Evolutionary conservation across 1,140 invertebrate genomes (phyloP), one percentile per base, ranked within the genome.

Genomic region (Drepana arcuata): DNA sequence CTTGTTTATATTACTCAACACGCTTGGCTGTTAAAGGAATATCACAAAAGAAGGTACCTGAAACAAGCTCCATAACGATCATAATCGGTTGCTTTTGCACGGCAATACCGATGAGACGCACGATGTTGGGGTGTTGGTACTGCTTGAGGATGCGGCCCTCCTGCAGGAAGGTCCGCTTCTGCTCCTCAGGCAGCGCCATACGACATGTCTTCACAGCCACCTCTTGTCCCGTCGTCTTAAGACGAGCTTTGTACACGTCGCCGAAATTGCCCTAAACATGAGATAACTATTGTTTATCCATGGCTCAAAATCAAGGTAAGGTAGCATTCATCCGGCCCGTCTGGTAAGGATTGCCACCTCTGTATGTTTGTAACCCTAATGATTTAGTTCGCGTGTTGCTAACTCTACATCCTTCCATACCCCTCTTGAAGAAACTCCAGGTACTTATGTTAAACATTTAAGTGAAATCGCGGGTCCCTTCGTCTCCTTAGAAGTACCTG

Each of bases 51-150:
- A n/a, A n/a, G n/a, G 68, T 77, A 94, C 95, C 95, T 51, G 92
- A 89, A n/a, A 98, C 95, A 35, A 97, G 86, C 84, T 99, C 97
- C 96, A 99, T 98, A 12, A 99, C 95, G 63, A 99, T 98, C 96
- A 99, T 98, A 31, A 99, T 97, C 0, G 97, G 97, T 62, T 98
- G 96, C 64, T 98, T 96, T 70, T 98, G 95, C 29, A 98, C 96
- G 60, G 96, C 97, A 54, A 99, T 98, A 12, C 97, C 97, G 52
- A 98, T 97, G n/a, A 99, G 88, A 60, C 94, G 91, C 4, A 97
- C 95, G 54, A 97, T 95, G 79, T 99, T 99, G 0, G 94, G 94
- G 85, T 99, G 97, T 77, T 97, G 93, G 70, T 98, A 99, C 69
- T 98, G 95, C 61, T 97, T 97, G 2, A 99, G 84, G 39, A 99